phyloP scores from a whole-genome alignment of 2,888 invertebrate species.

The Miltochrista miniata region DNA sequence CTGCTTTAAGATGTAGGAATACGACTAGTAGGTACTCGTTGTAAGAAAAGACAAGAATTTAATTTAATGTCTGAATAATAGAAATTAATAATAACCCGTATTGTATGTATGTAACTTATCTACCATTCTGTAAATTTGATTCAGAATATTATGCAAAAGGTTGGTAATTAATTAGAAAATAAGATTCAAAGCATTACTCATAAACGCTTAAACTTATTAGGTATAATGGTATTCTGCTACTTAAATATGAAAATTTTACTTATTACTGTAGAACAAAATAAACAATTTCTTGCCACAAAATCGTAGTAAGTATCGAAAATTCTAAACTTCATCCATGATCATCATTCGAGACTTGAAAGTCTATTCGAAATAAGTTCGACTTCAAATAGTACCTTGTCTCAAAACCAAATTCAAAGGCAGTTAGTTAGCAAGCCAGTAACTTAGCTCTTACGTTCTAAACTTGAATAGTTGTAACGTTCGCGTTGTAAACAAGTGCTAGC shows the following conservation, averaged over 20 bases:
- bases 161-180: no score
- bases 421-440: constrained; percentile 50
- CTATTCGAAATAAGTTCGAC: constrained; percentile 31
- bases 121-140: background rate
- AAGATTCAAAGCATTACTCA: no score
- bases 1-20: background rate
- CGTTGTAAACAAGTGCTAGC: constrained; percentile 40
- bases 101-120: no score
- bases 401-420: constrained; percentile 53
- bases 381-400: constrained; percentile 34
- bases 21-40: background rate
- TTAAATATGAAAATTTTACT: no score
- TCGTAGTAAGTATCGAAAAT: no score
- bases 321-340: background rate
- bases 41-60: background rate
- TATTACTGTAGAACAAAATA: no score
- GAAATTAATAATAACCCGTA: no score
- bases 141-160: background rate
- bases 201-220: no score
- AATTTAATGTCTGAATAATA: no score
- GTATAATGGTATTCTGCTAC: background rate
- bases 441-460: constrained; percentile 36
- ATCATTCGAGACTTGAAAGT: background rate
- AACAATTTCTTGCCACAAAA: no score
- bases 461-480: constrained; percentile 27